Evolutionary conservation across 2,797 vertebrate genomes (phyloP).

Genomic region (Sebastes iracundus): DNA sequence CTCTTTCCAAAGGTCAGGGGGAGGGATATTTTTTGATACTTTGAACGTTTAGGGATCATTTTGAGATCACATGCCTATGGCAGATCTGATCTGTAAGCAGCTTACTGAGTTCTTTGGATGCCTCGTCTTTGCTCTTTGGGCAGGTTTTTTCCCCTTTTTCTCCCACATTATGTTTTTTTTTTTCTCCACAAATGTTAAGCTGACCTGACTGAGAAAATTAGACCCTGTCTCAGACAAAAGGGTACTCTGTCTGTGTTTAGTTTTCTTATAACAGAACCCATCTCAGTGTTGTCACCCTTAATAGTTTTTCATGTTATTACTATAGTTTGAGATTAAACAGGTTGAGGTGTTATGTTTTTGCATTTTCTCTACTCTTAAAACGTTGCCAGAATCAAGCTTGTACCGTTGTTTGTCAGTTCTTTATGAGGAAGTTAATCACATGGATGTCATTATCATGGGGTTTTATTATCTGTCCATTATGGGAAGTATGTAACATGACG

Average conservation of each 20-base stretch:
- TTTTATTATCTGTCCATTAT: not conserved
- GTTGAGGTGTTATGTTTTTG: not conserved
- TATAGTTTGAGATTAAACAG: not conserved
- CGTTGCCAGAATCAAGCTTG: not conserved
- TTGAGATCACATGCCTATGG: constrained; percentile 82
- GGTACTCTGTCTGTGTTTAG: not conserved
- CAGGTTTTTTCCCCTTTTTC: constrained; percentile 52
- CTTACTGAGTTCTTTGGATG: constrained; percentile 87
- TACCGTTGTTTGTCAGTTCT: not conserved
- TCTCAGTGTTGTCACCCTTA: not conserved
- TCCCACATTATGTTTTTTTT: constrained; percentile 41
- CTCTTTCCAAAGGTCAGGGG: constrained; percentile 75
- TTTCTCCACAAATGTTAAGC: constrained; percentile 45
- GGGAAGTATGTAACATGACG: not conserved
- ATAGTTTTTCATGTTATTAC: not conserved
- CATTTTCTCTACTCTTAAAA: not conserved
- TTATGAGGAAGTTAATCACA: not conserved
- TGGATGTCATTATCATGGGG: not conserved
- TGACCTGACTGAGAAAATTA: constrained; percentile 51
- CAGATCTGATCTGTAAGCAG: constrained; percentile 83
- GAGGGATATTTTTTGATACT: constrained; percentile 80
- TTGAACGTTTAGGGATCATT: constrained; percentile 82
- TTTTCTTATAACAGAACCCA: not conserved
- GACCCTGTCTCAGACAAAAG: constrained; percentile 9
- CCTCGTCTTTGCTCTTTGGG: constrained; percentile 74